Percentiles rank a stretch among this genome's conserved stretches.
Evolutionary conservation across 2,797 vertebrate species (phyloP).

Genomic region (Myripristis murdjan): DNA sequence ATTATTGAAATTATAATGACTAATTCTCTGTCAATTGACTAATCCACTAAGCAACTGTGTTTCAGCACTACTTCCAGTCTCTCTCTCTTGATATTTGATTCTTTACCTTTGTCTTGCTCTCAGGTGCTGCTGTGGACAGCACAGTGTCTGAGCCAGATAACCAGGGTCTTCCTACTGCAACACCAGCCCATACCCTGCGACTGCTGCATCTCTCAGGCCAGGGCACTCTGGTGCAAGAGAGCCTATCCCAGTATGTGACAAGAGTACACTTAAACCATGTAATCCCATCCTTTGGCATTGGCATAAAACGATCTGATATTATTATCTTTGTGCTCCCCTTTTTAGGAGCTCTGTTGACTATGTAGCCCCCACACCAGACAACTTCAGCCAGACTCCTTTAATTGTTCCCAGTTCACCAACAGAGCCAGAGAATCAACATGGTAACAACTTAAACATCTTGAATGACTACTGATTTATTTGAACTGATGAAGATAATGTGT

Average conservation of each 20-base stretch:
- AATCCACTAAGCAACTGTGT: too few relatives aligned
- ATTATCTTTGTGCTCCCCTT: background rate
- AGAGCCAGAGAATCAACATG: slow-evolving; percentile 72
- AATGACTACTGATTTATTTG: too few relatives aligned
- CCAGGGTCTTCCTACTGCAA: slow-evolving; percentile 73
- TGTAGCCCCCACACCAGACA: slow-evolving; percentile 85
- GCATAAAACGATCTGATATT: background rate
- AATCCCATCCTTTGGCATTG: background rate
- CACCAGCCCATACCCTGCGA: slow-evolving; percentile 87
- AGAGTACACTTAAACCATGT: fast-evolving
- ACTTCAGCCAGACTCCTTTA: slow-evolving; percentile 83
- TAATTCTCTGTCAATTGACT: too few relatives aligned
- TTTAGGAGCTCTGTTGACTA: slow-evolving; percentile 88
- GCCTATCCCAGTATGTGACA: slow-evolving; percentile 89
- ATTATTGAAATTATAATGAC: too few relatives aligned
- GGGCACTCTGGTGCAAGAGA: slow-evolving; percentile 85
- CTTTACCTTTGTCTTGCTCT: background rate
- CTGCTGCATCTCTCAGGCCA: slow-evolving; percentile 95
- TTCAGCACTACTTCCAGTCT: background rate
- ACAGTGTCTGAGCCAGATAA: slow-evolving; percentile 79
- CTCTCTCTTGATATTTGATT: background rate
- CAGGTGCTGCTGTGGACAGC: slow-evolving; percentile 85
- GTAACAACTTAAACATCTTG: slow-evolving; percentile 62
- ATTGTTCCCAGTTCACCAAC: slow-evolving; percentile 95
- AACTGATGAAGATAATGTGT: background rate